Percentiles rank a stretch among this genome's conserved stretches.
These are phyloP conservation scores for Danaus melanippus DNA, from an alignment of 1,140 invertebrate genomes.

Conservation along the genomic window DNA sequence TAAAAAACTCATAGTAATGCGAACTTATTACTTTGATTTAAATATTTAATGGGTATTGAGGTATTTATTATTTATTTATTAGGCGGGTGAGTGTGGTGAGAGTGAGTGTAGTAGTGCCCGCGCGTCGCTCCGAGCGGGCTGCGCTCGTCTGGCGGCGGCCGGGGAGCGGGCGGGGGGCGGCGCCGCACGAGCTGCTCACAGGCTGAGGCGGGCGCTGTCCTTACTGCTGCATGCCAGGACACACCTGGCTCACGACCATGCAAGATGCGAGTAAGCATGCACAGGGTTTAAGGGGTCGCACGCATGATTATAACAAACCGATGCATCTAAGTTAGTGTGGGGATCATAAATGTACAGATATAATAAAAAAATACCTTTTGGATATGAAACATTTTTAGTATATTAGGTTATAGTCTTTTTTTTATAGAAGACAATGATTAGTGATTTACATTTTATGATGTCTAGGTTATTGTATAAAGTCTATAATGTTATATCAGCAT, in stretches of 20 bases:
- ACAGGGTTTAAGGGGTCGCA: no score
- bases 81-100: constrained; percentile 36
- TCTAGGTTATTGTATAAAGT: no score
- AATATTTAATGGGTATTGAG: no score
- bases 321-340: constrained; percentile 2
- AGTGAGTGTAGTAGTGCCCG: constrained; percentile 31
- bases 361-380: neutral
- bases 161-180: constrained; percentile 52
- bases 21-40: no score
- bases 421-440: no score
- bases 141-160: constrained; percentile 35
- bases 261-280: constrained; percentile 43
- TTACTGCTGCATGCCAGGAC: constrained; percentile 49
- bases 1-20: no score
- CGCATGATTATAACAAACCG: no score
- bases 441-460: no score
- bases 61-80: no score
- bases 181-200: constrained; percentile 48
- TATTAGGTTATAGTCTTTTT: neutral
- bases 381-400: no score
- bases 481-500: constrained; percentile 22
- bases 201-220: constrained; percentile 46
- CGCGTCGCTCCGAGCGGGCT: constrained; percentile 38
- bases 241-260: constrained; percentile 54
- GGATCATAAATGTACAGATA: neutral